phyloP scores from a whole-genome alignment of 2,113 vertebrate genomes.

The Marmota flaviventris region DNA sequence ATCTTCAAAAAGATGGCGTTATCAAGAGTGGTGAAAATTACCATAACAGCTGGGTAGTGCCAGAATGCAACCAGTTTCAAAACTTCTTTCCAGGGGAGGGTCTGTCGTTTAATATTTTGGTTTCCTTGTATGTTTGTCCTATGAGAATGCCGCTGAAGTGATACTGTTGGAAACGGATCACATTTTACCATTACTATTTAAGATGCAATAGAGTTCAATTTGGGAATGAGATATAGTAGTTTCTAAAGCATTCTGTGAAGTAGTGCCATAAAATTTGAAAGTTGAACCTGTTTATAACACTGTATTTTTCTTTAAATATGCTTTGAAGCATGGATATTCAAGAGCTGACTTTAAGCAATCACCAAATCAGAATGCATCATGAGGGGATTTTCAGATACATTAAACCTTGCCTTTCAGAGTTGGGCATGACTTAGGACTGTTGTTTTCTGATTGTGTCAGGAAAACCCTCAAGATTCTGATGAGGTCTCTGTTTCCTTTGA shows the following conservation, averaged over 20 bases:
- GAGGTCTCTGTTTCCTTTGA: not conserved
- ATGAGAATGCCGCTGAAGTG: not conserved
- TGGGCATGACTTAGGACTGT: not conserved
- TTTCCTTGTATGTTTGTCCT: not conserved
- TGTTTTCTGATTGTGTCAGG: not conserved
- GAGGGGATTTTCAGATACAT: not conserved
- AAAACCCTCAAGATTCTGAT: not conserved
- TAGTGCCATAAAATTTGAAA: not conserved
- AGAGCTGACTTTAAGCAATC: not conserved
- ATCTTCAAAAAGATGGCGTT: not conserved
- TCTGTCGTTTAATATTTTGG: not conserved
- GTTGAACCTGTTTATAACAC: not conserved
- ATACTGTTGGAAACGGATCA: not conserved
- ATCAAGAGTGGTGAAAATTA: not conserved
- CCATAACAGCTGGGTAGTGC: not conserved
- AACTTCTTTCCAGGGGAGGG: not conserved
- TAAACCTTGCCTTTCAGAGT: not conserved
- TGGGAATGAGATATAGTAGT: not conserved
- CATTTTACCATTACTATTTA: not conserved
- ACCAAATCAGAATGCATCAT: not conserved
- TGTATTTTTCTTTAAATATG: not conserved
- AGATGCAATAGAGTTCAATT: not conserved
- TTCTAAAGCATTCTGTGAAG: not conserved
- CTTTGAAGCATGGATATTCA: conserved; percentile 1
- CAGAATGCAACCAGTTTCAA: not conserved